These are phyloP conservation scores for Trilocha varians DNA, from an alignment of 2,888 invertebrate genomes.

Conservation along the genomic window DNA sequence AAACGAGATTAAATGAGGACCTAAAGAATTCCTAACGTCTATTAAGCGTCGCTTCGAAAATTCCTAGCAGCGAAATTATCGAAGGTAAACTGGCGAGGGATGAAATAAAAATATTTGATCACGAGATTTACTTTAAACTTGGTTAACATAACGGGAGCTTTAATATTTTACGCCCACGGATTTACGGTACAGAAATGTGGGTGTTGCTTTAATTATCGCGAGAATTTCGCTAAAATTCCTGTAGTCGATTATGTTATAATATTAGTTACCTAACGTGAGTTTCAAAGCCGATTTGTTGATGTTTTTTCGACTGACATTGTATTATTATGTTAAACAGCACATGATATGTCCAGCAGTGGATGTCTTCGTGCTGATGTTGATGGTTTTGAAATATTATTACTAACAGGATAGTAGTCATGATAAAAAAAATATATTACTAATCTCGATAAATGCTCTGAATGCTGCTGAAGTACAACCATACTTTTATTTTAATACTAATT, in stretches of 20 bases:
- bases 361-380: too few species aligned
- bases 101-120: constrained; percentile 12
- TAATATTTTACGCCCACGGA: constrained; percentile 19
- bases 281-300: too few species aligned
- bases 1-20: constrained; percentile 4
- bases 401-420: too few species aligned
- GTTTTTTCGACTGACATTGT: too few species aligned
- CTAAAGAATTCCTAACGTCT: constrained; percentile 17
- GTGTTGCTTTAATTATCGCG: constrained; percentile 17
- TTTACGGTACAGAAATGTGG: constrained; percentile 17
- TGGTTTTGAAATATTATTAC: too few species aligned
- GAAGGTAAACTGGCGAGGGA: constrained; percentile 11
- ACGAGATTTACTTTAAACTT: constrained; percentile 11
- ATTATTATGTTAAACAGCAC: too few species aligned
- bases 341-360: too few species aligned
- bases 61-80: constrained; percentile 14
- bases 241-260: neutral
- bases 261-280: neutral
- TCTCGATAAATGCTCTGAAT: too few species aligned
- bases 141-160: constrained; percentile 12
- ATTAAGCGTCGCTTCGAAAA: constrained; percentile 17
- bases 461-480: too few species aligned
- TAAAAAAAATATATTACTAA: too few species aligned
- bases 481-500: too few species aligned
- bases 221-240: constrained; percentile 13